Conservation (phyloP, 1,140 invertebrate species). For the Micrasema longulum region DNA sequence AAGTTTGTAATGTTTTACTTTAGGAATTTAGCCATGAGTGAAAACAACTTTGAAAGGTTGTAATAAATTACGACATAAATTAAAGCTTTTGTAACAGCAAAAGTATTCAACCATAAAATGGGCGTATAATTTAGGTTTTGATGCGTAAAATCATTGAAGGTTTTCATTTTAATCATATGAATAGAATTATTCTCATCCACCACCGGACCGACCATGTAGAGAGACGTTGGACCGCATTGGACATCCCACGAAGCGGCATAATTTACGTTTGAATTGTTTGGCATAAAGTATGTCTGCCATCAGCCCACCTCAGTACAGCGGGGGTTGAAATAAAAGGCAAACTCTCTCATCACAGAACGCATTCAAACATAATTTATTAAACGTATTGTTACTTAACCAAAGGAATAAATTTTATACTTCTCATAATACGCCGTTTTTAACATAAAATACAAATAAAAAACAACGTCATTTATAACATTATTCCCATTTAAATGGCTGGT, state of each 20-base stretch:
- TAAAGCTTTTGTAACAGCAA: neutral
- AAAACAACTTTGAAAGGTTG: too few relatives aligned
- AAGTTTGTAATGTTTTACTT: too few relatives aligned
- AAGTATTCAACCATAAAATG: constrained; percentile 1
- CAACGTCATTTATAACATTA: too few relatives aligned
- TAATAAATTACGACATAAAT: too few relatives aligned
- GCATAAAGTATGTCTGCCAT: constrained; percentile 13
- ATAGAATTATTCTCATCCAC: neutral
- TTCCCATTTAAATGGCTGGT: too few relatives aligned
- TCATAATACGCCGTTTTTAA: too few relatives aligned
- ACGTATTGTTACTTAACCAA: too few relatives aligned
- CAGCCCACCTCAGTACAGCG: neutral
- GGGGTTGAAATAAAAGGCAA: constrained; percentile 5
- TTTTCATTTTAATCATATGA: neutral
- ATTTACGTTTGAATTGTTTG: constrained; percentile 42
- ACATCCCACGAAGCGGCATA: constrained; percentile 1
- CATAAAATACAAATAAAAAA: too few relatives aligned
- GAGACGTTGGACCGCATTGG: neutral
- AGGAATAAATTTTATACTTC: too few relatives aligned
- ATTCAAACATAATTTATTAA: too few relatives aligned
- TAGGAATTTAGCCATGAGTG: too few relatives aligned
- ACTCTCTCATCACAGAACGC: too few relatives aligned
- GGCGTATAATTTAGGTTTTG: neutral
- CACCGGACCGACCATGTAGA: neutral
- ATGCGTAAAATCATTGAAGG: neutral